These are phyloP conservation scores for Hylyphantes graminicola DNA, from an alignment of 1,140 invertebrate species.

Conservation along the genomic window DNA sequence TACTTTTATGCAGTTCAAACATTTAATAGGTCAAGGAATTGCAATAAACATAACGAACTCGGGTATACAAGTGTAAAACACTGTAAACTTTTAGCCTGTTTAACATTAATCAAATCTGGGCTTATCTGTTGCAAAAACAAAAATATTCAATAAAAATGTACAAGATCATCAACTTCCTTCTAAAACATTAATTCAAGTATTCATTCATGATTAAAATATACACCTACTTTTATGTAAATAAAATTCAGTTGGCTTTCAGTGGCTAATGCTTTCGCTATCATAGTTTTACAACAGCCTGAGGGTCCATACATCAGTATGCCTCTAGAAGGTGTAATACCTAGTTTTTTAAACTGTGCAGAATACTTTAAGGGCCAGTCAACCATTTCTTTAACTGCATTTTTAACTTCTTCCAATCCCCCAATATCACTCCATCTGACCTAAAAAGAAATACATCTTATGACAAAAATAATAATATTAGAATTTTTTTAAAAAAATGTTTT, in stretches of 20 bases:
- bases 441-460: background rate
- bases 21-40: no score
- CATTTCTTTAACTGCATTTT: conserved; percentile 86
- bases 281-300: conserved; percentile 73
- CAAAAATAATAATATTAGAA: background rate
- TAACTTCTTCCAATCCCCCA: conserved; percentile 88
- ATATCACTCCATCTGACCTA: conserved; percentile 87
- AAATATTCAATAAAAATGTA: no score
- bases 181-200: no score
- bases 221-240: conserved; percentile 82
- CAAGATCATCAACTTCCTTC: no score
- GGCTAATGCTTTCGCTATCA: conserved; percentile 73
- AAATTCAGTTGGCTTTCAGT: conserved; percentile 80
- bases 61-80: no score
- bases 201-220: no score
- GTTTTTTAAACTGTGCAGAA: conserved; percentile 69
- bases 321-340: conserved; percentile 74
- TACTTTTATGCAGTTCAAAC: no score
- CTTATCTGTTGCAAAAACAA: no score
- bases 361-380: conserved; percentile 94
- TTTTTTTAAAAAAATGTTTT: background rate
- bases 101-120: no score
- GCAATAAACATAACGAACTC: no score
- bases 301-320: conserved; percentile 74
- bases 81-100: no score